These are phyloP conservation scores for Procambarus virginalis DNA, from an alignment of 1,140 invertebrate species.

Conservation along the genomic window DNA sequence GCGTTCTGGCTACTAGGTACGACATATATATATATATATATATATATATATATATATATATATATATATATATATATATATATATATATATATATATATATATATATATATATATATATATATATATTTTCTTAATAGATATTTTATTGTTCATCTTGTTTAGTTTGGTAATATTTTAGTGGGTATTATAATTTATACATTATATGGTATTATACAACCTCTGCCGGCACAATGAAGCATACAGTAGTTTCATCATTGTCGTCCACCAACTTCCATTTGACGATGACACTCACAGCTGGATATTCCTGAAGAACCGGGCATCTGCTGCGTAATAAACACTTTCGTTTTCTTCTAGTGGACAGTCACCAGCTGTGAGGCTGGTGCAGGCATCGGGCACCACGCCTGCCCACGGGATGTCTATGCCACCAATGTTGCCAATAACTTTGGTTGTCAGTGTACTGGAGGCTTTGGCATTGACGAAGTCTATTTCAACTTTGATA, in stretches of 20 bases:
- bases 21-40: too few species aligned
- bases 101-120: too few species aligned
- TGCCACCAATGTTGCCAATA: not conserved
- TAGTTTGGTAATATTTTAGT: not conserved
- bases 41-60: too few species aligned
- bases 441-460: conserved; percentile 4
- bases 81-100: too few species aligned
- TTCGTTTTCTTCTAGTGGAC: not conserved
- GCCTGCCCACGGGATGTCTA: not conserved
- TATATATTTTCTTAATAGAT: not conserved
- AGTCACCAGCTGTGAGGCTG: not conserved
- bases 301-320: not conserved
- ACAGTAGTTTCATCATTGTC: conserved; percentile 1
- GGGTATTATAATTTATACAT: not conserved
- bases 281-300: conserved; percentile 6
- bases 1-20: too few species aligned
- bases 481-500: not conserved
- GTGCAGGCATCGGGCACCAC: not conserved
- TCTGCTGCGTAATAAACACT: not conserved
- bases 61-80: too few species aligned
- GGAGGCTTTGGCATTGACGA: not conserved
- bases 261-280: conserved; percentile 3
- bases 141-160: not conserved
- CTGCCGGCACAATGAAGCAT: not conserved
- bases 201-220: not conserved